These are phyloP conservation scores for Choloepus hoffmanni DNA, from an alignment of 2,113 vertebrate genomes.

Conservation along the genomic window DNA sequence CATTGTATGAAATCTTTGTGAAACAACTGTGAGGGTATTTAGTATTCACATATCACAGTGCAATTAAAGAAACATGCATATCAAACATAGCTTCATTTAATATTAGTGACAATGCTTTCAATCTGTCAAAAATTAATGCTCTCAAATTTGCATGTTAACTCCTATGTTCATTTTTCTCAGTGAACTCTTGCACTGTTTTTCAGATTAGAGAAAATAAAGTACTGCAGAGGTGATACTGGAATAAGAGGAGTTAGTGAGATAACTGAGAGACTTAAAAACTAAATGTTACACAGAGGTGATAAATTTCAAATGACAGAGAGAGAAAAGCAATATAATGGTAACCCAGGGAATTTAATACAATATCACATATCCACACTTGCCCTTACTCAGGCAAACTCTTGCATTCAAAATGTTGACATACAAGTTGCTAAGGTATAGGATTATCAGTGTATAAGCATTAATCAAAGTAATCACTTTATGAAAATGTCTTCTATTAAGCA, in stretches of 20 bases:
- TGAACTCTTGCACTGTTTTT: background rate
- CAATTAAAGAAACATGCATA: background rate
- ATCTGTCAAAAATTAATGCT: background rate
- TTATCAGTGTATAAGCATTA: background rate
- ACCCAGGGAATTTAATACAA: background rate
- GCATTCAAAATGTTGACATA: background rate
- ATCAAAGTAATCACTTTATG: background rate
- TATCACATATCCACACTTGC: background rate
- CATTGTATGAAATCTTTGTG: background rate
- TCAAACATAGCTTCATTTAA: background rate
- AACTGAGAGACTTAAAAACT: background rate
- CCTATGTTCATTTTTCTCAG: background rate
- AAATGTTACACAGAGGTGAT: background rate
- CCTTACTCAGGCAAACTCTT: background rate
- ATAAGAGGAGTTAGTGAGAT: background rate
- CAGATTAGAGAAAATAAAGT: background rate
- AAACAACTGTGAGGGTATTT: background rate
- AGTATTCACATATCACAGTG: background rate
- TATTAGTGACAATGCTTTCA: background rate
- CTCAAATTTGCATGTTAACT: background rate
- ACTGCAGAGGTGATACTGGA: background rate
- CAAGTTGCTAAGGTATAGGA: background rate
- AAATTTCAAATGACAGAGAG: background rate
- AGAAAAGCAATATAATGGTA: background rate
- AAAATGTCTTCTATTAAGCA: background rate